A percentile compares a stretch with the other conserved stretches of the same genome.
Evolutionary conservation across 2,797 vertebrate genomes (phyloP).

Genomic region (Natrix natrix): DNA sequence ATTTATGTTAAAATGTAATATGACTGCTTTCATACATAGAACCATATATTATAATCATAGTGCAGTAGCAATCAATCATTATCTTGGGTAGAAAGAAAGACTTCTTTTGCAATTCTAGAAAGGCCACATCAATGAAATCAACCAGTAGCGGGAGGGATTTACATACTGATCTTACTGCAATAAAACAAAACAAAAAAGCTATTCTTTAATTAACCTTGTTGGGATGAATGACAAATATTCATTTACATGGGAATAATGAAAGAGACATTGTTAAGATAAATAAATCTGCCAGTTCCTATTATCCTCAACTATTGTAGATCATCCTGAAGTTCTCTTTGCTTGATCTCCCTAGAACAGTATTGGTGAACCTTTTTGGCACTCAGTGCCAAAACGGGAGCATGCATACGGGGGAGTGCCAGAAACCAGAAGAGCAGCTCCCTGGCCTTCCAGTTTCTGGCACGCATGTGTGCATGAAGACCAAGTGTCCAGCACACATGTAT

Average conservation of each 20-base stretch:
- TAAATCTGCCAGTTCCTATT: not conserved
- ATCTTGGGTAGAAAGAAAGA: not conserved
- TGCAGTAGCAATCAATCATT: not conserved
- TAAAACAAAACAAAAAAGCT: not conserved
- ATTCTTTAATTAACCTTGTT: not conserved
- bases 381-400: no score
- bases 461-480: no score
- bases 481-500: no score
- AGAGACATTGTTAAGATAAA: not conserved
- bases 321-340: not conserved
- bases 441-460: no score
- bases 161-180: not conserved
- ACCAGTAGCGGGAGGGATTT: not conserved
- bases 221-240: not conserved
- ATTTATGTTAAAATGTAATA: not conserved
- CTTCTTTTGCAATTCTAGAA: not conserved
- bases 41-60: not conserved
- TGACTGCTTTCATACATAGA: not conserved
- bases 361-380: no score
- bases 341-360: not conserved
- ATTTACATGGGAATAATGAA: not conserved
- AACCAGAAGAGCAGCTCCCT: no score
- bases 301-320: not conserved
- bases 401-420: no score
- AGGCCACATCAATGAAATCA: not conserved